A percentile compares a stretch with the other conserved stretches of the same genome.
Evolutionary conservation across 2,113 vertebrate genomes (phyloP).

Genomic region (Lucifuga dentata): DNA sequence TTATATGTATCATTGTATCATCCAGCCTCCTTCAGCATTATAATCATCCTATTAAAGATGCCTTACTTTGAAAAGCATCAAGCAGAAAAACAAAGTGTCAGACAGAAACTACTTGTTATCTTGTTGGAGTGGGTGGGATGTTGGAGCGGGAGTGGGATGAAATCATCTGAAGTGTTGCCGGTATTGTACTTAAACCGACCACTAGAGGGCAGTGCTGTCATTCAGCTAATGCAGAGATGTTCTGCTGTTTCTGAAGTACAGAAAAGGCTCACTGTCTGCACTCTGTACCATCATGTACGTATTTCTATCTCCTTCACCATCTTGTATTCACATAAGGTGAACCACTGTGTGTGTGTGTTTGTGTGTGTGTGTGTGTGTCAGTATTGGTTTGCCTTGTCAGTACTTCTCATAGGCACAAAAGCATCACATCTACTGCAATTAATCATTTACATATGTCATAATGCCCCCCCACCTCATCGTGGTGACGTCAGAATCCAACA

Average conservation of each 20-base stretch:
- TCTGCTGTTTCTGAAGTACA: constrained; percentile 37
- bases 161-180: constrained; percentile 31
- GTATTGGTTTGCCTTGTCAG: constrained; percentile 37
- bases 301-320: constrained; percentile 50
- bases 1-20: too few species aligned
- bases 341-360: constrained; percentile 29
- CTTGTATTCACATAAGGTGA: constrained; percentile 66
- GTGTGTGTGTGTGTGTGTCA: constrained; percentile 11
- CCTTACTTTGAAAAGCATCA: neutral
- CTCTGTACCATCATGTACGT: constrained; percentile 54
- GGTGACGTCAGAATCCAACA: too few species aligned
- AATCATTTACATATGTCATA: too few species aligned
- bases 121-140: constrained; percentile 13
- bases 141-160: too few species aligned
- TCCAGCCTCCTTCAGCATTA: neutral
- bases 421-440: constrained; percentile 47
- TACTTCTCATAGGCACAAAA: constrained; percentile 31
- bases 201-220: constrained; percentile 62
- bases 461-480: too few species aligned
- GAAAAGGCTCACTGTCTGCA: constrained; percentile 45
- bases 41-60: neutral
- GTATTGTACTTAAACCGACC: neutral
- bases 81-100: neutral
- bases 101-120: constrained; percentile 27
- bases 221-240: neutral